A percentile compares a stretch with the other conserved stretches of the same genome.
phyloP scores from a whole-genome alignment of 2,797 vertebrate genomes.

The Meda fulgida region DNA sequence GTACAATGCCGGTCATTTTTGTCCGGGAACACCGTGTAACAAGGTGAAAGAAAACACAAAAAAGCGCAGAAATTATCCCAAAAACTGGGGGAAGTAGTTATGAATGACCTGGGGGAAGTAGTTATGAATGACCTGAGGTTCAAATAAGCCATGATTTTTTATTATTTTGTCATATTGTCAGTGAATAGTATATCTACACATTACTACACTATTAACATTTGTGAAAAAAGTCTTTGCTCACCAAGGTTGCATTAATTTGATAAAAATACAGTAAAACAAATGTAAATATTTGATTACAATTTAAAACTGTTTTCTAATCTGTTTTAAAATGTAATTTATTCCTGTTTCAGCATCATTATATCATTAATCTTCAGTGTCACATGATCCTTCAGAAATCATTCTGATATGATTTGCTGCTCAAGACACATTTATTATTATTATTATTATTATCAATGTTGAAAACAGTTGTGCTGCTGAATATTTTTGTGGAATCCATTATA shows the following conservation, averaged over 20 bases:
- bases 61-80: not conserved
- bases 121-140: too few species aligned
- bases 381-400: not conserved
- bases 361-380: not conserved
- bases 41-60: not conserved
- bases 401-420: not conserved
- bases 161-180: not conserved
- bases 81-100: not conserved
- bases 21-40: not conserved
- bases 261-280: not conserved
- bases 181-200: not conserved
- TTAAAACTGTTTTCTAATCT: not conserved
- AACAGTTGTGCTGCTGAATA: not conserved
- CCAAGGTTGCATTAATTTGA: not conserved
- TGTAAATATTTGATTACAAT: not conserved
- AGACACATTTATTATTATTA: not conserved
- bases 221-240: not conserved
- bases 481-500: not conserved
- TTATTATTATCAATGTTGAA: not conserved
- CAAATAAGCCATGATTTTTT: not conserved
- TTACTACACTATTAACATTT: not conserved
- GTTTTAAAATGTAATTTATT: not conserved
- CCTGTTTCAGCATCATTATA: not conserved
- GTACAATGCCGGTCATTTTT: not conserved
- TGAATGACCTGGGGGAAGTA: not conserved